phyloP scores from a whole-genome alignment of 2,888 invertebrate species.

The Drosophila mimica region DNA sequence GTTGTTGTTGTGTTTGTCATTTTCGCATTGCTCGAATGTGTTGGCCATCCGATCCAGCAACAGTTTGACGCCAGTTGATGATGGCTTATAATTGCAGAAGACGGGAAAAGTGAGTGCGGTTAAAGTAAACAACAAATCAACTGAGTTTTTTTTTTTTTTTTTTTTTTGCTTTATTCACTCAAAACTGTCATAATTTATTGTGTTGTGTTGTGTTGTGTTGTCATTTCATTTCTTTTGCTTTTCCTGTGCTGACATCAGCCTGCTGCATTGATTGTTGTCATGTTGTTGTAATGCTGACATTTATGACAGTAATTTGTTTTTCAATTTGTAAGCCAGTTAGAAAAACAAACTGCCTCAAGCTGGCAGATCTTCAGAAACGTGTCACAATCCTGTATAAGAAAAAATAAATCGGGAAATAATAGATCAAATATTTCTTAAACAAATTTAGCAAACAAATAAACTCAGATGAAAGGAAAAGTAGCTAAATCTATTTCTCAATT shows the following conservation, averaged over 20 bases:
- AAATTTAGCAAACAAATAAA: background rate
- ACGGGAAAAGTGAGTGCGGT: background rate
- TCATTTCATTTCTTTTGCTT: slow-evolving; percentile 21
- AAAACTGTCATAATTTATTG: slow-evolving; percentile 79
- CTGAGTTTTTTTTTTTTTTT: slow-evolving; percentile 16
- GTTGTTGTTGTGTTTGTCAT: slow-evolving; percentile 42
- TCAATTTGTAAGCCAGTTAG: slow-evolving; percentile 68
- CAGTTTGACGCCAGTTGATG: slow-evolving; percentile 59
- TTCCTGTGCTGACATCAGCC: slow-evolving; percentile 64
- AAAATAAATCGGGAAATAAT: background rate
- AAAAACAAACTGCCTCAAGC: slow-evolving; percentile 34
- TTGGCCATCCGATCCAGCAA: slow-evolving; percentile 43
- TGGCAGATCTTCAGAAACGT: slow-evolving; percentile 6
- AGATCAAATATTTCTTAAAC: background rate
- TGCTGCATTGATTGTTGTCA: slow-evolving; percentile 77
- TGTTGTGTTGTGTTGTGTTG: slow-evolving; percentile 34
- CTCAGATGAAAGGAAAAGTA: too few species aligned
- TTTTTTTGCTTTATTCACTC: slow-evolving; percentile 53
- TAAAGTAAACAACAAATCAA: slow-evolving; percentile 26
- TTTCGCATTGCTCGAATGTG: slow-evolving; percentile 64
- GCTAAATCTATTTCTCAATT: too few species aligned
- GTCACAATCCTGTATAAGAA: background rate
- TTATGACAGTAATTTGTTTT: slow-evolving; percentile 80
- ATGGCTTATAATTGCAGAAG: slow-evolving; percentile 61
- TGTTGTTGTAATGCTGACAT: slow-evolving; percentile 76